Evolutionary conservation across 2,888 invertebrate species (phyloP).

Genomic region (Mamestra brassicae): DNA sequence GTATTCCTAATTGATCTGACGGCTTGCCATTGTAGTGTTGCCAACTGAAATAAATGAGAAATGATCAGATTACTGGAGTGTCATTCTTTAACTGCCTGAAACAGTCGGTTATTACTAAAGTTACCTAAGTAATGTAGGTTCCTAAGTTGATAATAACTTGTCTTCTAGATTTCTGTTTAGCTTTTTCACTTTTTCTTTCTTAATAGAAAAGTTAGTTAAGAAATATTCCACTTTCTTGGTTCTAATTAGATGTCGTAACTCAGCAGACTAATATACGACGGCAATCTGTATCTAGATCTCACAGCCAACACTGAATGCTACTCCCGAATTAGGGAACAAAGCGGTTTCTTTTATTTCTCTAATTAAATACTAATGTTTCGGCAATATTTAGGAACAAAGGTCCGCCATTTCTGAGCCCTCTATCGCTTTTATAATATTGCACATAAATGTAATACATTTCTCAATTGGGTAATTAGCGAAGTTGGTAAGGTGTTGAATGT

Average conservation of each 20-base stretch:
- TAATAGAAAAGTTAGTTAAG: background rate
- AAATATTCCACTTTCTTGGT: background rate
- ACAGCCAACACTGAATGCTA: background rate
- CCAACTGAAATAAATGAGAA: too few relatives aligned
- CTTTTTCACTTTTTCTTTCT: background rate
- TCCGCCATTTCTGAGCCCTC: background rate
- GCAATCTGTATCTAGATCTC: background rate
- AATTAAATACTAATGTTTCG: slow-evolving; percentile 2
- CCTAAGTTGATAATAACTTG: too few relatives aligned
- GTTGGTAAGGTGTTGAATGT: too few relatives aligned
- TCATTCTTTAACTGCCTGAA: too few relatives aligned
- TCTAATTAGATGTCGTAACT: background rate
- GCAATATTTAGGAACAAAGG: background rate
- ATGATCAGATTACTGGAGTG: too few relatives aligned
- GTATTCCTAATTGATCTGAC: too few relatives aligned
- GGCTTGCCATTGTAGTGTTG: too few relatives aligned
- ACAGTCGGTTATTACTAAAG: too few relatives aligned
- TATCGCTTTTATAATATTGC: background rate
- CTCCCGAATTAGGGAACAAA: background rate
- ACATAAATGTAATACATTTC: background rate
- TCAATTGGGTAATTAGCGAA: background rate
- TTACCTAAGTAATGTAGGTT: too few relatives aligned
- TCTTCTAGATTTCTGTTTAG: background rate
- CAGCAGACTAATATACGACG: background rate
- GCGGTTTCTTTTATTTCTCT: background rate